Evolutionary conservation across 1,140 invertebrate species (phyloP).

Genomic region (Lethocerus indicus): DNA sequence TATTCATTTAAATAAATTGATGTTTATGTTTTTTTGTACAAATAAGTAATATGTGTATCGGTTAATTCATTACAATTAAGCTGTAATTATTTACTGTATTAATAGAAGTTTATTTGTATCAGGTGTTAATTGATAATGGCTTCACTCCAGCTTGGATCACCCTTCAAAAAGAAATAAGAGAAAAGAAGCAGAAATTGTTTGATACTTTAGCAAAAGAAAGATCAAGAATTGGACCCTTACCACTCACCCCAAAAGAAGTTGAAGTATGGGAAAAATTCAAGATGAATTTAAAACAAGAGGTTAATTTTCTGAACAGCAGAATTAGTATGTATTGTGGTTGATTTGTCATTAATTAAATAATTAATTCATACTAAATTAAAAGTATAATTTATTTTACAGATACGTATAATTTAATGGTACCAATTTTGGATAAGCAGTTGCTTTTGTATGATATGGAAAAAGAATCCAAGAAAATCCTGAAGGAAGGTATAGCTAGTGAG

Average conservation of each 20-base stretch:
- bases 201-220: conserved; percentile 26
- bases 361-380: not conserved
- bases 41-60: too few relatives aligned
- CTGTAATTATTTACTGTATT: too few relatives aligned
- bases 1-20: too few relatives aligned
- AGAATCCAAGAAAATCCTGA: conserved; percentile 10
- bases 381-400: conserved; percentile 23
- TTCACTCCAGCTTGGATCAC: conserved; percentile 79
- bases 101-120: conserved; percentile 19
- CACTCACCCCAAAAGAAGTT: conserved; percentile 32
- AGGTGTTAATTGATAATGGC: conserved; percentile 74
- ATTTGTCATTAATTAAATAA: not conserved
- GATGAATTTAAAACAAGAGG: conserved; percentile 28
- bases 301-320: conserved; percentile 29
- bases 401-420: conserved; percentile 68
- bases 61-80: too few relatives aligned
- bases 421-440: conserved; percentile 63
- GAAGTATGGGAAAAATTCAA: conserved; percentile 36
- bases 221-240: conserved; percentile 36
- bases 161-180: conserved; percentile 59
- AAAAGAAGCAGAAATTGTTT: conserved; percentile 29
- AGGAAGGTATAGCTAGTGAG: not conserved
- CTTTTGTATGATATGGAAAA: conserved; percentile 34
- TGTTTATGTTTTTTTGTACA: too few relatives aligned
- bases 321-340: conserved; percentile 18